Evolutionary conservation across 2,113 vertebrate genomes (phyloP), one percentile per base, ranked within the genome.

Genomic region (Hemichromis elongatus): DNA sequence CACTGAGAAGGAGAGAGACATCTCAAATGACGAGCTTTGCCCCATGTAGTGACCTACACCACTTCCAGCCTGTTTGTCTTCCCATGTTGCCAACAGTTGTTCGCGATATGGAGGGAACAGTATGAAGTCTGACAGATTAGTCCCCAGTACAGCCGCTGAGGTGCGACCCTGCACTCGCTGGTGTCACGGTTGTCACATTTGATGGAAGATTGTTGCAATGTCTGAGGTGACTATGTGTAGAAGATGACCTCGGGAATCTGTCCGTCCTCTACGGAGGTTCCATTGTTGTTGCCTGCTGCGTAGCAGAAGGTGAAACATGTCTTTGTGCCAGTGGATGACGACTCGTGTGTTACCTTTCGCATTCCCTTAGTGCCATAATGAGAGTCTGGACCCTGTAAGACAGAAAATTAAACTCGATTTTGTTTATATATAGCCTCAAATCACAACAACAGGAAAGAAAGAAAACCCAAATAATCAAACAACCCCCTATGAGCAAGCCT

Each of bases 241-340:
- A 99, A 99, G 96, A 99, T 99, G 96, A 99, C 96, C 95, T 99
- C 98, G 0, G 98, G 98, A 86, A 99, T 97, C 95, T 99, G 98
- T 92, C 98, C 98, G 6, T 99, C 98, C 95, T 99, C 98, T 93
- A 99, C 98, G 0, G 98, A 99, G 0, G 98, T 99, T 92, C 98
- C 98, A 1, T 99, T 99, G 96, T 99, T 99, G 93, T 99, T 99
- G 26, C 98, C 98, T 0, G 98, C 98, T 0, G 98, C 98, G 9
- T 99, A 99, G 90, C 98, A 99, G 96, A 99, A 99, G 14, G 97
- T 99, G 90, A 99, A 99, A 93, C 97, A 98, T 63, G 98, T 99
- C 94, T 99, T 99, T 94, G 97, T 97, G 86, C 98, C 98, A 0
- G 98, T 98, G 0, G 98, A 97, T 1, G 98, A 97, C 0, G 98